Evolutionary conservation across 1,140 invertebrate genomes (phyloP).

Genomic region (Episyrphus balteatus): DNA sequence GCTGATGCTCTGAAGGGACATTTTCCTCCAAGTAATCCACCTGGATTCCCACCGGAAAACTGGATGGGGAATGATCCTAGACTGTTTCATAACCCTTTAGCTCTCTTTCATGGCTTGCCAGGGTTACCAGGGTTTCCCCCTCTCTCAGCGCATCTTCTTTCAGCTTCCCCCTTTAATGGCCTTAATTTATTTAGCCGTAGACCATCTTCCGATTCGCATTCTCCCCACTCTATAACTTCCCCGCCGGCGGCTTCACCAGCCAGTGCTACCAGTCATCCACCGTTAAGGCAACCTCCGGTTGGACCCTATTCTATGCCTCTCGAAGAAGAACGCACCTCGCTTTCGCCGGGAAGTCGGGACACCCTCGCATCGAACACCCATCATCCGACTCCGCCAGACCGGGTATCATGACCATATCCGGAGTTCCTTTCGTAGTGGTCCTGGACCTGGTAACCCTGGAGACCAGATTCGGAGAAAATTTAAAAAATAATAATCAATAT

Average conservation of each 20-base stretch:
- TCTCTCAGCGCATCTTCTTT: slow-evolving; percentile 25
- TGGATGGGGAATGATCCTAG: slow-evolving; percentile 37
- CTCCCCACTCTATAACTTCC: slow-evolving; percentile 36
- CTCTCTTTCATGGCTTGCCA: slow-evolving; percentile 39
- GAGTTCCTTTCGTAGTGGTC: too few relatives aligned
- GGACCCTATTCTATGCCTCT: too few relatives aligned
- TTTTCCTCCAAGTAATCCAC: slow-evolving; percentile 31
- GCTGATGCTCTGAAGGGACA: slow-evolving; percentile 42
- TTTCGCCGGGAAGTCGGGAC: not conserved
- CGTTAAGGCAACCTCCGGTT: slow-evolving; percentile 4
- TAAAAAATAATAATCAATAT: too few relatives aligned
- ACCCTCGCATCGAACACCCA: too few relatives aligned
- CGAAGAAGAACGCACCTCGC: not conserved
- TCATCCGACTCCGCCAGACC: slow-evolving; percentile 18
- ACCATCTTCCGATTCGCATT: slow-evolving; percentile 34
- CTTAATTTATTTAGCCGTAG: slow-evolving; percentile 30
- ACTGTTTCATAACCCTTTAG: slow-evolving; percentile 30
- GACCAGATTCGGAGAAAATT: too few relatives aligned
- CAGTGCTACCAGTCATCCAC: slow-evolving; percentile 6
- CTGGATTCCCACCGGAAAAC: slow-evolving; percentile 21
- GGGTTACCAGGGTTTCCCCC: slow-evolving; percentile 36
- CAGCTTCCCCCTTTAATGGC: slow-evolving; percentile 19
- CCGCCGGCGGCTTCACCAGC: slow-evolving; percentile 20
- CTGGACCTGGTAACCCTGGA: too few relatives aligned
- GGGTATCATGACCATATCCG: slow-evolving; percentile 35